phyloP scores from a whole-genome alignment of 2,113 vertebrate species.

The Poeciliopsis retropinna region DNA sequence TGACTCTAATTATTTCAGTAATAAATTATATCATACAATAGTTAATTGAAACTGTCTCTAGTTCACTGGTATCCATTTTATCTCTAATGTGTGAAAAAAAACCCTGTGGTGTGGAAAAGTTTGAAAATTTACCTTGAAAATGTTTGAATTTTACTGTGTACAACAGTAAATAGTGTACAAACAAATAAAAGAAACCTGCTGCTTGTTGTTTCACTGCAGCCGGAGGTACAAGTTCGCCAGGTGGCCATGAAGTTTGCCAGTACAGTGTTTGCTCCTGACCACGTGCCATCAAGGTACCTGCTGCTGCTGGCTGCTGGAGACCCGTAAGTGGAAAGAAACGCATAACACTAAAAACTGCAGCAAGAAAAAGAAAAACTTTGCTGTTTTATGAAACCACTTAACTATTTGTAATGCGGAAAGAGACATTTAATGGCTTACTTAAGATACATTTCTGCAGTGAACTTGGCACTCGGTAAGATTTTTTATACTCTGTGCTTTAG shows the following conservation, averaged over 20 bases:
- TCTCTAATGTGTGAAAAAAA: no score
- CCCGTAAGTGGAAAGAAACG: conserved; percentile 84
- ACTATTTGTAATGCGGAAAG: background rate
- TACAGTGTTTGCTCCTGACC: conserved; percentile 92
- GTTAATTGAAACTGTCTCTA: no score
- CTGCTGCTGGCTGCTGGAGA: conserved; percentile 96
- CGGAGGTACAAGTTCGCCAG: conserved; percentile 97
- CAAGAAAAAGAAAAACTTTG: no score
- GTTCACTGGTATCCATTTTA: no score
- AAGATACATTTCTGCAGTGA: background rate
- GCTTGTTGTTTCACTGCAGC: conserved; percentile 74
- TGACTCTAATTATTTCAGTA: no score
- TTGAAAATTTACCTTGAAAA: no score
- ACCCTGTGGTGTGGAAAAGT: no score
- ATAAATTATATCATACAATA: no score
- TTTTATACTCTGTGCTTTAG: conserved; percentile 65
- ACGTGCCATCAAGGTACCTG: conserved; percentile 96
- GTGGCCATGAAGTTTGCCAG: conserved; percentile 98
- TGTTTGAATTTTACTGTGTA: no score
- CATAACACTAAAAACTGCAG: background rate
- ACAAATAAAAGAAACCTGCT: background rate
- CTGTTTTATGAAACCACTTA: background rate
- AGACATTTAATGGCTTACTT: background rate
- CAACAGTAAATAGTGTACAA: no score
- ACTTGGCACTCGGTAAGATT: background rate